Percentiles rank a stretch among this genome's conserved stretches.
Conservation (phyloP, 2,113 vertebrate genomes). For the Lampris megalopsis region DNA sequence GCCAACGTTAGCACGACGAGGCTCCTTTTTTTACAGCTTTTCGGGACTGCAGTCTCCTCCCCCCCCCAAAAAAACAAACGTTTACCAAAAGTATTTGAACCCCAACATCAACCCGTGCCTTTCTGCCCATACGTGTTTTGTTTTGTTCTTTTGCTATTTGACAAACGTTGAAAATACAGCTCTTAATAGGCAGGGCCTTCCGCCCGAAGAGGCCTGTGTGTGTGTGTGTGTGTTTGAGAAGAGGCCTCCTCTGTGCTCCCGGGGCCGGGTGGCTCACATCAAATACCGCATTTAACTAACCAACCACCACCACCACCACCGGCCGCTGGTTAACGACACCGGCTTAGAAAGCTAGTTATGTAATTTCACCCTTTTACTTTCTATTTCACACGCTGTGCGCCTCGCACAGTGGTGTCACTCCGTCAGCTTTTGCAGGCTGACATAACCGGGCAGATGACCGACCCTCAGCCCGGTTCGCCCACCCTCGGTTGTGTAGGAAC, state of each 20-base stretch:
- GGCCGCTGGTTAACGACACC: conserved; percentile 48
- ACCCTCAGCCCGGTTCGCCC: conserved; percentile 11
- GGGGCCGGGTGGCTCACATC: conserved; percentile 71
- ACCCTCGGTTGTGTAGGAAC: background rate
- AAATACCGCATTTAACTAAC: conserved; percentile 57
- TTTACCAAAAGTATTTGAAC: conserved; percentile 15
- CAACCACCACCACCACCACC: conserved; percentile 27
- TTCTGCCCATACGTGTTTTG: too few relatives aligned
- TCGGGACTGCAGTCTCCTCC: too few relatives aligned
- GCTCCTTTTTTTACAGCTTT: conserved; percentile 15
- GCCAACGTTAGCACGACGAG: conserved; percentile 29
- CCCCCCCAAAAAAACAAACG: conserved; percentile 28
- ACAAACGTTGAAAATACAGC: conserved; percentile 14
- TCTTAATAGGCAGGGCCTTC: conserved; percentile 56
- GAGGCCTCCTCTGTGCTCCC: conserved; percentile 59
- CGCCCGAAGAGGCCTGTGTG: conserved; percentile 63
- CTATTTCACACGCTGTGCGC: background rate
- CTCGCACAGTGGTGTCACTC: background rate
- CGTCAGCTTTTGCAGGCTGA: background rate
- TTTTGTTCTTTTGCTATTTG: background rate
- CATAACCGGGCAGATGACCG: background rate
- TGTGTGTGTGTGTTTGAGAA: conserved; percentile 43
- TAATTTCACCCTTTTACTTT: conserved; percentile 11
- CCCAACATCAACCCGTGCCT: too few relatives aligned
- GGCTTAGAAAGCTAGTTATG: conserved; percentile 22